Conservation (phyloP, 35 echinoderm and acorn worm genomes). For the Diadema setosum region DNA sequence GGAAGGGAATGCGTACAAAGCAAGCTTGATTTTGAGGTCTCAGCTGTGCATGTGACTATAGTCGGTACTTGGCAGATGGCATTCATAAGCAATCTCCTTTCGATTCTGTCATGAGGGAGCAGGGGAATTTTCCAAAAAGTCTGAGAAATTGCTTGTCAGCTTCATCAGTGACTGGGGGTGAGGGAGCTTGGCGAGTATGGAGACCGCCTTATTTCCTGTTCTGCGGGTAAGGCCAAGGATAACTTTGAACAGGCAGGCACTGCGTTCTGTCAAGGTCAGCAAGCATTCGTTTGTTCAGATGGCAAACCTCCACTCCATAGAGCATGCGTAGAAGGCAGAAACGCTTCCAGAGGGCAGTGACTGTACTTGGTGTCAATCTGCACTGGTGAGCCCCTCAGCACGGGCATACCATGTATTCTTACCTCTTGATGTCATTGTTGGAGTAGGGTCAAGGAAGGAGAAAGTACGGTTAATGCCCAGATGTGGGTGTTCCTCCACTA, state of each 20-base stretch:
- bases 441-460: not conserved
- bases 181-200: not conserved
- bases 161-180: not conserved
- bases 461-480: not conserved
- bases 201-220: not conserved
- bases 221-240: not conserved
- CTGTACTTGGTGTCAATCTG: not conserved
- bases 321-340: not conserved
- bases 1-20: not conserved
- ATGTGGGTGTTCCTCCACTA: not conserved
- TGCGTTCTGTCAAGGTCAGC: not conserved
- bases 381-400: not conserved
- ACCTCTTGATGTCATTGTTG: not conserved
- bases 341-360: not conserved
- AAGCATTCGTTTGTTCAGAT: not conserved
- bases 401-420: not conserved
- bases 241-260: not conserved
- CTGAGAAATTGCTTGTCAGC: too few species aligned
- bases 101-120: not conserved
- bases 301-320: not conserved
- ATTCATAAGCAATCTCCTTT: not conserved
- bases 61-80: not conserved
- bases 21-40: not conserved
- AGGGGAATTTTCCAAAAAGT: not conserved
- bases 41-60: not conserved